Evolutionary conservation across 2,888 invertebrate genomes (phyloP).

Genomic region (Melinaea menophilus): DNA sequence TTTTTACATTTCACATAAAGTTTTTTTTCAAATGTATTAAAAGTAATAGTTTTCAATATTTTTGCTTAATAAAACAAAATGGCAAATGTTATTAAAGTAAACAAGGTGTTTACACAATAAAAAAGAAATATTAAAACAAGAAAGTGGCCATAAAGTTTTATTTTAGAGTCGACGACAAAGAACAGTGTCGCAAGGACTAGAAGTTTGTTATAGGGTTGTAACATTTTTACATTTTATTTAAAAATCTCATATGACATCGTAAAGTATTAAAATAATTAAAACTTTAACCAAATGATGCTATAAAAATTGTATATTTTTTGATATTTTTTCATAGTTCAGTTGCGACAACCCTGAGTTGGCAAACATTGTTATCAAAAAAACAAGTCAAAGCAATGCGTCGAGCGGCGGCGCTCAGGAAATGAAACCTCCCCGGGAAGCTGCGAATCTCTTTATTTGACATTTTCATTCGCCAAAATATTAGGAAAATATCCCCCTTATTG

Average conservation of each 20-base stretch:
- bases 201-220: not conserved
- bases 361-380: constrained; percentile 11
- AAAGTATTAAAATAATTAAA: not conserved
- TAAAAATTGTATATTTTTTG: not conserved
- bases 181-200: constrained; percentile 13
- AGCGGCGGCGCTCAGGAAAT: constrained; percentile 31
- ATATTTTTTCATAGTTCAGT: not conserved
- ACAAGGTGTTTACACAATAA: constrained; percentile 12
- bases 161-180: constrained; percentile 15
- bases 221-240: too few species aligned
- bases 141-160: constrained; percentile 23
- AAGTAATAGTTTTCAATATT: too few species aligned
- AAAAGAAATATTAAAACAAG: constrained; percentile 15
- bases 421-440: constrained; percentile 38
- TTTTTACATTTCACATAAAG: too few species aligned
- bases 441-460: constrained; percentile 21
- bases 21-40: too few species aligned
- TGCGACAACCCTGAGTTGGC: not conserved
- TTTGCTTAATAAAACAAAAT: too few species aligned
- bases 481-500: not conserved
- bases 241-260: not conserved
- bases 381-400: constrained; percentile 12
- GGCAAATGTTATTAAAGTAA: not conserved
- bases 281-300: not conserved
- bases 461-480: constrained; percentile 12